phyloP scores from a whole-genome alignment of 2,113 vertebrate species.

The Anarrhichthys ocellatus region DNA sequence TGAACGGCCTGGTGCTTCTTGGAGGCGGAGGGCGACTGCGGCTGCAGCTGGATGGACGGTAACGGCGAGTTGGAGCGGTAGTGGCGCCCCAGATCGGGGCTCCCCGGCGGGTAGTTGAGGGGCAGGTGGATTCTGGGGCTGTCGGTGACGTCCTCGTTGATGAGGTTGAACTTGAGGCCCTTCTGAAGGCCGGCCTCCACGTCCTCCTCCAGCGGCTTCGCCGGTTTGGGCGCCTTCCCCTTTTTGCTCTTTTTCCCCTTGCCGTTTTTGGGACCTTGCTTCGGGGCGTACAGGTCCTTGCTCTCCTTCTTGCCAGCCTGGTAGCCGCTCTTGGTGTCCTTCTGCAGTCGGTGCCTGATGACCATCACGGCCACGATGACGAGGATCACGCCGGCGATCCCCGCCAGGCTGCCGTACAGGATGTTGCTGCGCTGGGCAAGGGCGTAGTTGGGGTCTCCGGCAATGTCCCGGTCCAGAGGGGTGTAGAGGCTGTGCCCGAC shows the following conservation, averaged over 20 bases:
- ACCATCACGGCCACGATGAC: conserved; percentile 92
- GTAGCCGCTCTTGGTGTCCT: conserved; percentile 96
- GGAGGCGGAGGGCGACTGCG: conserved; percentile 97
- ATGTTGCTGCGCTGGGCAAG: conserved; percentile 91
- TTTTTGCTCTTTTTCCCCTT: conserved; percentile 96
- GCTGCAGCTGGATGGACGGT: conserved; percentile 97
- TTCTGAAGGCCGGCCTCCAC: conserved; percentile 94
- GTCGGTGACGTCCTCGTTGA: conserved; percentile 91
- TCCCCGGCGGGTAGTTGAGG: conserved; percentile 95
- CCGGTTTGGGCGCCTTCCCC: conserved; percentile 92
- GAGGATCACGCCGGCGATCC: conserved; percentile 90
- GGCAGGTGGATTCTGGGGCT: conserved; percentile 97
- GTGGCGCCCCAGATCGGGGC: conserved; percentile 95
- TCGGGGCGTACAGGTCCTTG: conserved; percentile 95
- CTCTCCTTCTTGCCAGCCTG: conserved; percentile 98
- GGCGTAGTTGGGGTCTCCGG: conserved; percentile 93
- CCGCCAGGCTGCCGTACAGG: conserved; percentile 91
- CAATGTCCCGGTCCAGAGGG: conserved; percentile 93
- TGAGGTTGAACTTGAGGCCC: conserved; percentile 95
- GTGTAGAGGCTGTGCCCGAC: conserved; percentile 97
- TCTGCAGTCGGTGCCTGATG: conserved; percentile 91
- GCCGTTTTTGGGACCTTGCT: conserved; percentile 90
- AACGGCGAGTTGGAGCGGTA: conserved; percentile 97
- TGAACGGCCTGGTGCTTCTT: conserved; percentile 99
- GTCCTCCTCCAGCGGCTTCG: conserved; percentile 93